Base-by-base conservation (phyloP, 2,113 vertebrate species). In the Pleuronectes platessa region DNA sequence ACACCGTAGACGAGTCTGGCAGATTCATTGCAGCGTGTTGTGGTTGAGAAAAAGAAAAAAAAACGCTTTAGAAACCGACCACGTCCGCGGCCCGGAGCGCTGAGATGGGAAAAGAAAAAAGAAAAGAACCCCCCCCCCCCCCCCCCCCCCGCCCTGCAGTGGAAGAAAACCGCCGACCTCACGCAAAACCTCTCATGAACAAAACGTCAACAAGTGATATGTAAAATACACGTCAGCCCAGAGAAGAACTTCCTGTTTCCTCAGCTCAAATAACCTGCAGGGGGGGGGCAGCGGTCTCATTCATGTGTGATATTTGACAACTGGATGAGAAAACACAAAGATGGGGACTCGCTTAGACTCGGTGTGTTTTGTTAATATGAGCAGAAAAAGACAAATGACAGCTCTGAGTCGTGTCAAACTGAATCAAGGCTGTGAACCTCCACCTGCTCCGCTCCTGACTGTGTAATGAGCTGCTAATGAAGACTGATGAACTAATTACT, bases 241-340 rank as follows among this genome's bases (percentile, higher is more conserved):
- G 0, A 61, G 51, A 78, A n/a, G 26, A 78, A 53, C 15, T 4
- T 0, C 9, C 21, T 67, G 42, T 56, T 31, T 77, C 64, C n/a
- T 68, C 61, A 61, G 21, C 47, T 64, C 26, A 17, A 11, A 80
- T 49, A 56, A 68, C 20, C 45, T 5, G 11, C 7, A 3, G 40
- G 12, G 37, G 37, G 26, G 56, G 7, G 1, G 13, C 15, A 17
- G 13, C 15, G 15, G 51, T 18, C 17, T 49, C 72, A 63, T 37
- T 49, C 40, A 42, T 40, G 68, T 61, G 69, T 82, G 76, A 61
- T 58, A 60, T 70, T 31, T 76, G 55, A 79, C 56, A 53, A 65
- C 12, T 72, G 35, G 9, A 3, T 63, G 20, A 7, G 70, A 74
- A 69, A 63, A 35, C 53, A 23, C 10, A 2, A 40, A 21, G 24